These are phyloP conservation scores for Mesocricetus auratus DNA, from an alignment of 2,113 vertebrate genomes.

Conservation along the genomic window DNA sequence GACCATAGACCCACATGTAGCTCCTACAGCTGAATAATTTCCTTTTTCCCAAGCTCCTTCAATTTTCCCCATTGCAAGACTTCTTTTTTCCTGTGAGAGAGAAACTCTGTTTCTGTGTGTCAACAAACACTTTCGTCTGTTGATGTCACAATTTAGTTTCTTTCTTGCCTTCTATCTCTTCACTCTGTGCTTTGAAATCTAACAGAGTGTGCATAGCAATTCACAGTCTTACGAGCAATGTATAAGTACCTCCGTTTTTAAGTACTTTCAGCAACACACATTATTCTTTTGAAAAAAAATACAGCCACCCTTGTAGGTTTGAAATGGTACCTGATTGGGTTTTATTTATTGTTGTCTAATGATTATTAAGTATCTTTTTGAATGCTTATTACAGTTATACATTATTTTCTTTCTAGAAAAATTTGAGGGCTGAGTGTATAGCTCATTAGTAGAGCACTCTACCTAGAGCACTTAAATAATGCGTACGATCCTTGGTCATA, in stretches of 20 bases:
- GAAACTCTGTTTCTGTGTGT: neutral
- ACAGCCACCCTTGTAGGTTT: neutral
- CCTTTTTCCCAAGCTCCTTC: neutral
- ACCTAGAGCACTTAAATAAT: neutral
- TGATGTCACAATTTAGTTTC: neutral
- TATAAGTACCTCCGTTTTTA: neutral
- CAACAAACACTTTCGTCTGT: neutral
- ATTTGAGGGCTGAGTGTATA: neutral
- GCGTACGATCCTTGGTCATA: neutral
- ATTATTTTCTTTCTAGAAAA: neutral
- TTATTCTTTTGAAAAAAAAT: neutral
- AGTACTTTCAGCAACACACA: neutral
- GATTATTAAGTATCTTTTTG: neutral
- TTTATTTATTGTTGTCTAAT: neutral
- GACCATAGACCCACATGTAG: neutral
- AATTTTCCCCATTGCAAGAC: neutral
- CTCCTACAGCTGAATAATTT: neutral
- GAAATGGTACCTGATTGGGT: neutral
- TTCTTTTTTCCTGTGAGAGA: neutral
- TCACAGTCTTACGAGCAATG: neutral
- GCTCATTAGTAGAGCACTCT: neutral
- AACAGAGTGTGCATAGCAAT: neutral
- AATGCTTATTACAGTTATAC: neutral
- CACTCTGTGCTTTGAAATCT: neutral
- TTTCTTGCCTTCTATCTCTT: neutral